Conservation (phyloP, 2,888 invertebrate species). For the Sturmia bella region DNA sequence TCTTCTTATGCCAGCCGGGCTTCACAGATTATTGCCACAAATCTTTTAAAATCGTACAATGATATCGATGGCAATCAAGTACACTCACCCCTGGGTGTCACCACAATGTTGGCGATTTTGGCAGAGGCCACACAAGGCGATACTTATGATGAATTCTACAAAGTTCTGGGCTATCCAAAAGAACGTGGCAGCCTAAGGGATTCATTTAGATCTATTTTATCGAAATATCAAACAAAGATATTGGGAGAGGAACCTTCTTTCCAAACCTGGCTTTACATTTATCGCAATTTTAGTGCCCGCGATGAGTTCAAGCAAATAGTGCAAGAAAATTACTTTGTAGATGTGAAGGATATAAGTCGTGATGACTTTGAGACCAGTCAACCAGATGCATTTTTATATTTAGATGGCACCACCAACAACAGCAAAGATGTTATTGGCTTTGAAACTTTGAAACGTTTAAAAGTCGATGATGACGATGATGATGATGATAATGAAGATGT, state of each 20-base stretch:
- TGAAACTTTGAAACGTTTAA: conserved; percentile 80
- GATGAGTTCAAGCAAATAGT: conserved; percentile 85
- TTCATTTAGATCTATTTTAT: conserved; percentile 75
- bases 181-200: conserved; percentile 79
- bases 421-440: conserved; percentile 81
- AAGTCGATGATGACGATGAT: conserved; percentile 73
- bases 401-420: conserved; percentile 74
- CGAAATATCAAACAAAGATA: conserved; percentile 75
- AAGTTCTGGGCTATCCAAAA: conserved; percentile 84
- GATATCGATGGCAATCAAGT: conserved; percentile 83
- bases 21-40: conserved; percentile 79
- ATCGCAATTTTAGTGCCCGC: conserved; percentile 85
- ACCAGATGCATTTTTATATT: conserved; percentile 74
- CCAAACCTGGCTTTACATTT: conserved; percentile 87
- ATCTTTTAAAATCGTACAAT: conserved; percentile 79
- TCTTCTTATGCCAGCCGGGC: conserved; percentile 76
- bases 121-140: conserved; percentile 85
- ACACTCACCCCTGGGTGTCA: conserved; percentile 86
- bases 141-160: conserved; percentile 84
- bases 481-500: conserved; percentile 30
- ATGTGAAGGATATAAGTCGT: conserved; percentile 83
- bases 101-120: conserved; percentile 85
- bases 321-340: conserved; percentile 84
- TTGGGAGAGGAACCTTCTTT: conserved; percentile 83
- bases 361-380: conserved; percentile 78